These are phyloP conservation scores for Tenodera sinensis DNA, from an alignment of 2,888 invertebrate genomes.

Conservation along the genomic window DNA sequence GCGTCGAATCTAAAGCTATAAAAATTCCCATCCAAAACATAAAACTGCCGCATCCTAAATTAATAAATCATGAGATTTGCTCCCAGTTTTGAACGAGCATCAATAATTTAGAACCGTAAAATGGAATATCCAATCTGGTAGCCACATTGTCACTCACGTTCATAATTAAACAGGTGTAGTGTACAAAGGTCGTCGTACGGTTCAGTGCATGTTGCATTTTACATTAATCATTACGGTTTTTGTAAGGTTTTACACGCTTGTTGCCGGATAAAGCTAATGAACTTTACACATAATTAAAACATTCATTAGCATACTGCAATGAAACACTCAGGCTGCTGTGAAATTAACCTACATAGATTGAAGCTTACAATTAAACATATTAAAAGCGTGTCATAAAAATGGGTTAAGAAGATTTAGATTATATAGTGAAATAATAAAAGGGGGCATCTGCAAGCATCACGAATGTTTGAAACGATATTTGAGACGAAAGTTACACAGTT, in stretches of 20 bases:
- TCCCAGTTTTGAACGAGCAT: neutral
- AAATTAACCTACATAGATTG: no score
- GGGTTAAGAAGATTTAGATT: no score
- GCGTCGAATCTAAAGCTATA: neutral
- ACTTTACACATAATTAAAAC: neutral
- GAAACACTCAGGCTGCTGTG: no score
- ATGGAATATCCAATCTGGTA: neutral
- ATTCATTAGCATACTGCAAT: no score
- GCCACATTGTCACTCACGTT: neutral
- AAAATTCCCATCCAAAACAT: neutral
- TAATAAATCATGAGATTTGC: neutral
- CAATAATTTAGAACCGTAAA: neutral
- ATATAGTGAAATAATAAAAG: no score
- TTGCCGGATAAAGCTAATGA: neutral
- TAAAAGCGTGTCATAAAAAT: no score
- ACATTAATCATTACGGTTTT: neutral
- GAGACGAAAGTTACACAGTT: no score
- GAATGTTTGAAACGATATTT: no score
- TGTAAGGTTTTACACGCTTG: neutral
- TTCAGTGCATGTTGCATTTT: neutral
- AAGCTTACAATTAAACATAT: no score
- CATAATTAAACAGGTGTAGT: neutral
- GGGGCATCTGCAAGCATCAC: no score
- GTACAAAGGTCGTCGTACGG: neutral
- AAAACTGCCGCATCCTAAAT: neutral